phyloP scores from a whole-genome alignment of 2,113 vertebrate genomes.

The Protomyctophum bolini region DNA sequence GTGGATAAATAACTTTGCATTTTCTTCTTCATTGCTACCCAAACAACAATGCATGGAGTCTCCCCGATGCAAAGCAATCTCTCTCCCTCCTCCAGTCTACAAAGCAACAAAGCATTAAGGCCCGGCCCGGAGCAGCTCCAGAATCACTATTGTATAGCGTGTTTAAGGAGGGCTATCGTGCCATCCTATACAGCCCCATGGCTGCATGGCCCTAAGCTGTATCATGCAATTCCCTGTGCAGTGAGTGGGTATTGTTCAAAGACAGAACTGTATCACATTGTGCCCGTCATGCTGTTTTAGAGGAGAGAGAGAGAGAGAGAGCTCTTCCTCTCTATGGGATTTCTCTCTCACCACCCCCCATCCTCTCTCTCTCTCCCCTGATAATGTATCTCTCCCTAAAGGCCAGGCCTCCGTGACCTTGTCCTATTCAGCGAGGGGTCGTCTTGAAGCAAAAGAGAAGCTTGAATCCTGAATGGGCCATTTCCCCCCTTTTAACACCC shows the following conservation, averaged over 20 bases:
- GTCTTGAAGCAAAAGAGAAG: conserved; percentile 66
- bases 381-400: conserved; percentile 77
- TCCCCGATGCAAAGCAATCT: neutral
- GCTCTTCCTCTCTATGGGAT: conserved; percentile 71
- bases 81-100: conserved; percentile 6
- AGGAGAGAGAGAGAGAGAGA: conserved; percentile 52
- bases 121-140: conserved; percentile 10
- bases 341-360: conserved; percentile 60
- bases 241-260: conserved; percentile 70
- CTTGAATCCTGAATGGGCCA: conserved; percentile 91
- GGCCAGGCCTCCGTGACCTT: conserved; percentile 74
- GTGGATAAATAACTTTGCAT: neutral
- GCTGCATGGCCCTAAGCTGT: conserved; percentile 55
- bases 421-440: conserved; percentile 72
- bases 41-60: neutral
- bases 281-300: conserved; percentile 78
- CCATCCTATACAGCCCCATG: conserved; percentile 47
- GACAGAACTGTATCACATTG: conserved; percentile 77
- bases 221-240: conserved; percentile 65
- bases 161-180: conserved; percentile 45
- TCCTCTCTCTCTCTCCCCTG: conserved; percentile 39
- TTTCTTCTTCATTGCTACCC: neutral
- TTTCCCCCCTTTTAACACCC: conserved; percentile 96
- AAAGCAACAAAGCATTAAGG: conserved; percentile 28
- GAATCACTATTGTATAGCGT: conserved; percentile 42